phyloP scores from a whole-genome alignment of 2,113 vertebrate species.

The Ophthalmolycus amberensis region DNA sequence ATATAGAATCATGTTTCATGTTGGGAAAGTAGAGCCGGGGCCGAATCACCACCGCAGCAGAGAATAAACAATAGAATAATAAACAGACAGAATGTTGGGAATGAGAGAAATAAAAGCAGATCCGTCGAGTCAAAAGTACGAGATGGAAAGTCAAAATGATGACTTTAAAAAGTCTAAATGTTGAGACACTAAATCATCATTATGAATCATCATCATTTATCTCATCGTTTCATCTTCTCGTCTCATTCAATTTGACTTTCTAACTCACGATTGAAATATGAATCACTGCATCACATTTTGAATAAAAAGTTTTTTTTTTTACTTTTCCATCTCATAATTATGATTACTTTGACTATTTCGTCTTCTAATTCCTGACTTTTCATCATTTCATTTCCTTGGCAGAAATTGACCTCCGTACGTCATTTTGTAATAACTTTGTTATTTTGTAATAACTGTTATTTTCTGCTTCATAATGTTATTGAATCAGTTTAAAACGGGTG shows the following conservation, averaged over 20 bases:
- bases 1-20: conserved; percentile 14
- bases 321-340: no score
- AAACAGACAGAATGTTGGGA: neutral
- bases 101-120: neutral
- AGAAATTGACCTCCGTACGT: neutral
- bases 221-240: neutral
- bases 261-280: neutral
- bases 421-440: neutral
- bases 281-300: neutral
- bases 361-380: neutral
- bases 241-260: neutral
- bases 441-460: neutral
- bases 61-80: neutral
- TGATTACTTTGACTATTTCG: no score
- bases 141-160: neutral
- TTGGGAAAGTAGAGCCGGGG: conserved; percentile 26
- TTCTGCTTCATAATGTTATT: neutral
- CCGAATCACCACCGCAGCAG: conserved; percentile 35
- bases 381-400: no score
- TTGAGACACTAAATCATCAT: neutral
- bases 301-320: neutral
- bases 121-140: neutral
- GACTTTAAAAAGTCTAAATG: neutral
- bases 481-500: neutral
- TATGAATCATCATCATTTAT: neutral